phyloP scores from a whole-genome alignment of 2,888 invertebrate species.

The Scaptomyza reducta region DNA sequence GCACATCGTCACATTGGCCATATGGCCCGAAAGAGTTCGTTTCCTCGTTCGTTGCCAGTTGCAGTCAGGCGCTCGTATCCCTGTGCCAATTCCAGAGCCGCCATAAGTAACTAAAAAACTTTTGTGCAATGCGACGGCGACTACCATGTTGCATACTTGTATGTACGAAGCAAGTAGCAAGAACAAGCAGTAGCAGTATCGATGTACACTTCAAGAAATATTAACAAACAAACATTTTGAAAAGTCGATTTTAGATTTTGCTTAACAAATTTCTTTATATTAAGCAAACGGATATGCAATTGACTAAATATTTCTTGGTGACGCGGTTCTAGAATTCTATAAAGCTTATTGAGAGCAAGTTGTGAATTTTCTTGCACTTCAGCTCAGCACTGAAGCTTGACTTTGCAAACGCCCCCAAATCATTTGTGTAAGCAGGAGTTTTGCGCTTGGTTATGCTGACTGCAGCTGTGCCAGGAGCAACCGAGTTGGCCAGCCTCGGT shows the following conservation, averaged over 20 bases:
- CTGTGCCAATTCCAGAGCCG: conserved; percentile 17
- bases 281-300: too few species aligned
- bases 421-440: too few species aligned
- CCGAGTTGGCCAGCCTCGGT: not conserved
- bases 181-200: not conserved
- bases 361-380: too few species aligned
- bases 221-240: too few species aligned
- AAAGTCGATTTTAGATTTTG: too few species aligned
- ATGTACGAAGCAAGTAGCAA: conserved; percentile 1
- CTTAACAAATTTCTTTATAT: too few species aligned
- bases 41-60: conserved; percentile 1
- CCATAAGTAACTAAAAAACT: conserved; percentile 49
- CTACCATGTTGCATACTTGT: conserved; percentile 23
- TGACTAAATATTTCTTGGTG: too few species aligned
- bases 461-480: not conserved
- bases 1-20: conserved; percentile 38
- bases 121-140: conserved; percentile 35
- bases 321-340: too few species aligned
- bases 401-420: too few species aligned
- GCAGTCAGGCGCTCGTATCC: conserved; percentile 1
- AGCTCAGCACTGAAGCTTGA: too few species aligned
- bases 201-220: not conserved
- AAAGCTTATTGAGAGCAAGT: too few species aligned
- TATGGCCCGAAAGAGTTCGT: conserved; percentile 24
- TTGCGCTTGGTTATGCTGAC: not conserved